Evolutionary conservation across 2,113 vertebrate species (phyloP), one percentile per base, ranked within the genome.

Genomic region (Notiomystis cincta): DNA sequence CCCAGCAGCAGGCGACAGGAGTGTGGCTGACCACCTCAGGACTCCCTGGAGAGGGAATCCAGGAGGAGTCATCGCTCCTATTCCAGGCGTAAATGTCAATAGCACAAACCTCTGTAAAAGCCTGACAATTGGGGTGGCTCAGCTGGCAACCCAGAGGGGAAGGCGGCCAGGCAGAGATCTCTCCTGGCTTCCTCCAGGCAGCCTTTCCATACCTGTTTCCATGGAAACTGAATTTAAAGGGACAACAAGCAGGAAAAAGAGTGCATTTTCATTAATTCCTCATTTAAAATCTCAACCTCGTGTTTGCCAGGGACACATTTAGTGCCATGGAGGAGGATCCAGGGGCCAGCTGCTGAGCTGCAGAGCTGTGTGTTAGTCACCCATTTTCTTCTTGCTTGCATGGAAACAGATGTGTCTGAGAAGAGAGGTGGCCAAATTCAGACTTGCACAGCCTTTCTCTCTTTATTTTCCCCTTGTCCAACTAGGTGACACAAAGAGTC

Each of bases 181-280:
- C 64, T 94, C 70, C 84, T 38, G 50, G 10, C 65, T 93, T 72
- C 35, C 73, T 94, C 45, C 62, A 90, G 66, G 75, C 75, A 92
- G 90, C 62, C 66, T 94, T 71, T 94, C 66, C 66, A 56, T 76
- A 71, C 33, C 51, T 0, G 93, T 97, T 96, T 93, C 96, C 89
- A 93, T 89, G 91, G 96, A 90, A 96, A 97, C 93, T 44, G 83
- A 50, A 91, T 92, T 95, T 92, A 83, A 90, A 93, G 83, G 56
- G 69, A 83, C 91, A 89, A 78, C 60, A 82, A 89, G 76, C 67
- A 89, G 80, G 83, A 54, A 90, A 90, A 93, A 73, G 19, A 83
- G 64, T 3, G 9, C 78, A 58, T 96, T 95, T 90, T 95, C 86
- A 92, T 92, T 95, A 95, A 90, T 93, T 93, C 44, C 51, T 92